Evolutionary conservation across 2,797 vertebrate genomes (phyloP), one percentile per base, ranked within the genome.

Genomic region (Brotula barbata): DNA sequence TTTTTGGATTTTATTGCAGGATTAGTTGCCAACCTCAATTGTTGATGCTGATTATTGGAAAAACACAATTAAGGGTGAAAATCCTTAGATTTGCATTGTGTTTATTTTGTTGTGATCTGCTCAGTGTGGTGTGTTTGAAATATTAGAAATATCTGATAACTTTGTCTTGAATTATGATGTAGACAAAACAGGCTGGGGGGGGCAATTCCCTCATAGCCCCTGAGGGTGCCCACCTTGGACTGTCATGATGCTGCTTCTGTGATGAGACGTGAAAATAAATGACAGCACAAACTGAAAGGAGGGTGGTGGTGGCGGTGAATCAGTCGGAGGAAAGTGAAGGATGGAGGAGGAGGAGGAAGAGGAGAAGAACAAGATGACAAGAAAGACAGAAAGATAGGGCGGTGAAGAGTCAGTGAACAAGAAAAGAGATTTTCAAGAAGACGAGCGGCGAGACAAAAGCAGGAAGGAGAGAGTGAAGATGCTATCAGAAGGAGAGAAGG

Each of bases 251-350:
- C 48, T 37, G 33, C 33, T 36, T 33, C 39, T 36, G 47, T 14
- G 31, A 14, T 50, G 59, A 19, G 4, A 55, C 44, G n/a, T 65
- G 8, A 15, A 15, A 22, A 36, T 43, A 42, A 64, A 50, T 12
- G 11, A 41, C 25, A 57, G 55, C 48, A 67, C 39, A n/a, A 75
- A 33, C 39, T 60, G 62, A 68, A 61, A 73, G 58, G 25, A 28
- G 25, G 25, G 25, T 4, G 25, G 25, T 4, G 37, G 49, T 48
- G 73, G 59, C 78, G 50, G n/a, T 31, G 58, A 72, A 77, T 83
- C 69, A 79, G 81, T 73, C 63, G 73, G 44, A 79, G 75, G 76
- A 63, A 60, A 75, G 62, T 65, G 39, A 52, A 64, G 60, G 43
- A 55, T 39, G 36, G 49, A 11, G 54, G 43, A 28, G 57, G 58